Evolutionary conservation across 2,797 vertebrate genomes (phyloP).

Genomic region (Enteromius viviparus): DNA sequence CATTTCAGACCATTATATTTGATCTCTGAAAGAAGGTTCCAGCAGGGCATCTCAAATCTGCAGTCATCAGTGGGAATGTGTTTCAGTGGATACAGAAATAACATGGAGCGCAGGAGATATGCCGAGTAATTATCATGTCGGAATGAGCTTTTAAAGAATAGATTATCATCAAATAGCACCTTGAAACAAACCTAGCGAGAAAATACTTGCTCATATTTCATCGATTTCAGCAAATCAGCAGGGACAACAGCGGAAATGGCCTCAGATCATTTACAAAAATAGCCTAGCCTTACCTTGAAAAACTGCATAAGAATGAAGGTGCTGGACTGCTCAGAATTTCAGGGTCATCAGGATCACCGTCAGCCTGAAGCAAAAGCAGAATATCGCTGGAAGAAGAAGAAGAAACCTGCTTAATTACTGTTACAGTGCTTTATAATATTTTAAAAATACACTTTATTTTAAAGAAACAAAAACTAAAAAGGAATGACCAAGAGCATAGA

Average conservation of each 20-base stretch:
- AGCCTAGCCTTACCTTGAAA: background rate
- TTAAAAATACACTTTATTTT: background rate
- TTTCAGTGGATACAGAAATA: constrained; percentile 23
- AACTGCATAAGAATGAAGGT: background rate
- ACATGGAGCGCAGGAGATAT: background rate
- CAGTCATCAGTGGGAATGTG: constrained; percentile 10
- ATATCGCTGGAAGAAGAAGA: background rate
- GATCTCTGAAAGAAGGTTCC: constrained; percentile 53
- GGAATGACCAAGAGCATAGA: background rate
- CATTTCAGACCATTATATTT: constrained; percentile 60
- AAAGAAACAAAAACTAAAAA: background rate
- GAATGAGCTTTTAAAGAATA: constrained; percentile 5
- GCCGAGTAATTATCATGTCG: constrained; percentile 5
- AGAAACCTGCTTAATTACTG: background rate
- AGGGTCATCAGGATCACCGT: background rate
- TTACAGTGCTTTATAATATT: background rate
- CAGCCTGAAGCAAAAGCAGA: background rate
- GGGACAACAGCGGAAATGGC: background rate
- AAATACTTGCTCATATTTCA: background rate
- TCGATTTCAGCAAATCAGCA: constrained; percentile 7
- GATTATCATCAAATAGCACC: background rate
- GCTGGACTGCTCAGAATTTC: background rate
- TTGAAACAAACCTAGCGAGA: background rate
- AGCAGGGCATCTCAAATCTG: constrained; percentile 47
- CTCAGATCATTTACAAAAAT: background rate